These are phyloP conservation scores for Ornithoptera alexandrae DNA, from an alignment of 2,888 invertebrate species.

Conservation along the genomic window DNA sequence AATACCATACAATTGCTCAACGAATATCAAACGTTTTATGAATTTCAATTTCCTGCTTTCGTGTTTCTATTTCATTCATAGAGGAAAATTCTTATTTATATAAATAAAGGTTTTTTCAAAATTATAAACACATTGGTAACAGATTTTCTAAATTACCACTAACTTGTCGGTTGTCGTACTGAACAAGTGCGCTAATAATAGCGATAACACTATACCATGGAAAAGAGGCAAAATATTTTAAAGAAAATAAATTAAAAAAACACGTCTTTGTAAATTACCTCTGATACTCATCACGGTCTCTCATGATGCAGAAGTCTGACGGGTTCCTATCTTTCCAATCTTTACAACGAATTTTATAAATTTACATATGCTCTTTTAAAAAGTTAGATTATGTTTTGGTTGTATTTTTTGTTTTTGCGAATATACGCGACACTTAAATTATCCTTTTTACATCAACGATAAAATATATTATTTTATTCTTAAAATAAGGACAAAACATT, in stretches of 20 bases:
- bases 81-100: too few relatives aligned
- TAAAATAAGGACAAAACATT: not conserved
- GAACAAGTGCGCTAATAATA: too few relatives aligned
- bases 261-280: constrained; percentile 8
- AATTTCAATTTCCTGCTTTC: too few relatives aligned
- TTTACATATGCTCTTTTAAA: not conserved
- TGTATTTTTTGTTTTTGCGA: not conserved
- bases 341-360: constrained; percentile 10
- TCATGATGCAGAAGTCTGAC: constrained; percentile 1
- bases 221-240: not conserved
- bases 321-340: constrained; percentile 2
- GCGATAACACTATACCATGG: not conserved
- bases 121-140: not conserved
- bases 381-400: not conserved
- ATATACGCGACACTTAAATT: not conserved
- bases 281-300: constrained; percentile 1
- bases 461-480: not conserved
- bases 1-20: too few relatives aligned
- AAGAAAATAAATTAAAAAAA: not conserved
- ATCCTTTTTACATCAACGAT: not conserved
- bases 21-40: too few relatives aligned
- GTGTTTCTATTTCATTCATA: too few relatives aligned
- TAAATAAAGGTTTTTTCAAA: too few relatives aligned
- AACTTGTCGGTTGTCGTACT: too few relatives aligned
- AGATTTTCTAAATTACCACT: not conserved